These are phyloP conservation scores for Corythoichthys haematopterus DNA, from an alignment of 2,113 vertebrate species.

Conservation along the genomic window DNA sequence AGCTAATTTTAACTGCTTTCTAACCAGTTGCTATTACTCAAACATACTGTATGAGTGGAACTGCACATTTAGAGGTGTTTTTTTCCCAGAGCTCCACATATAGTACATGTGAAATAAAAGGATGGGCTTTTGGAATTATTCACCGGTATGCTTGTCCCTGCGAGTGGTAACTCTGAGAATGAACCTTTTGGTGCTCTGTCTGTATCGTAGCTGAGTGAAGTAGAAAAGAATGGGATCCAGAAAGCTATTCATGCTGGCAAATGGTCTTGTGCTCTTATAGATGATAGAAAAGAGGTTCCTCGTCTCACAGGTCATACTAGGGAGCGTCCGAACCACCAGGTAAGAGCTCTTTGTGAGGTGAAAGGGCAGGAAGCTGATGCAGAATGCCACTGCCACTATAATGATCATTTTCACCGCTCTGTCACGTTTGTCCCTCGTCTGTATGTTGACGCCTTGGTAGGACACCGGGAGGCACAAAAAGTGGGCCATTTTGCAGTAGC, in stretches of 20 bases:
- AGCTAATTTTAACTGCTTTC: no score
- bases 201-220: slow-evolving; percentile 86
- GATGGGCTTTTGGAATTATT: slow-evolving; percentile 21
- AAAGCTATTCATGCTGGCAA: slow-evolving; percentile 94
- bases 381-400: slow-evolving; percentile 82
- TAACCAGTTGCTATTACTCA: no score
- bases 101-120: not conserved
- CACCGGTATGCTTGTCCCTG: slow-evolving; percentile 50
- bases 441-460: slow-evolving; percentile 51
- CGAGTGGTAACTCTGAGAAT: slow-evolving; percentile 76
- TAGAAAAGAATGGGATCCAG: slow-evolving; percentile 96
- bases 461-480: slow-evolving; percentile 77
- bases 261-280: slow-evolving; percentile 90
- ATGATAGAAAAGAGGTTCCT: slow-evolving; percentile 82
- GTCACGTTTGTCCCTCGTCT: slow-evolving; percentile 74
- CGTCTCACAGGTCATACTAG: slow-evolving; percentile 53
- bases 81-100: not conserved
- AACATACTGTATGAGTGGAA: not conserved
- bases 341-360: slow-evolving; percentile 93
- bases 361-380: slow-evolving; percentile 91
- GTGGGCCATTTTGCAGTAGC: slow-evolving; percentile 84
- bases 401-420: slow-evolving; percentile 86
- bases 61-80: not conserved
- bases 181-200: slow-evolving; percentile 73
- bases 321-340: slow-evolving; percentile 77